Evolutionary conservation across 2,888 invertebrate genomes (phyloP).

Genomic region (Parelbella ahira): DNA sequence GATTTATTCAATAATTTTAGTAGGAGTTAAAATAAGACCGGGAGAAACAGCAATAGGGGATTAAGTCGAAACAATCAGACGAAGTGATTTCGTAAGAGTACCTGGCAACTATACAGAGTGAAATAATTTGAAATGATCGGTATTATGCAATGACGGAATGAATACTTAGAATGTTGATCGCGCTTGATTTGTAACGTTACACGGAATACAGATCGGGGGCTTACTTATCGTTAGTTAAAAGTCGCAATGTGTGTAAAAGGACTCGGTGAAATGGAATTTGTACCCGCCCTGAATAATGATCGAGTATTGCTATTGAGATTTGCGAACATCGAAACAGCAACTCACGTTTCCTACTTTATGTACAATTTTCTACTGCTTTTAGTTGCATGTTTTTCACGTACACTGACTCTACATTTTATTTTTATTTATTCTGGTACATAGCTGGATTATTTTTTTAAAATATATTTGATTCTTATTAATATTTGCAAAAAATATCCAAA

Average conservation of each 20-base stretch:
- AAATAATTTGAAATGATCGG: slow-evolving; percentile 44
- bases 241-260: slow-evolving; percentile 37
- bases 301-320: slow-evolving; percentile 35
- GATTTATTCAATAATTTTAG: slow-evolving; percentile 9
- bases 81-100: slow-evolving; percentile 42
- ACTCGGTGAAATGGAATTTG: slow-evolving; percentile 44
- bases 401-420: too few species aligned
- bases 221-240: slow-evolving; percentile 37
- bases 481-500: too few species aligned
- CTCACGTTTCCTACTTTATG: not conserved
- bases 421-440: too few species aligned
- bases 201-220: slow-evolving; percentile 43
- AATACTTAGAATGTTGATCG: slow-evolving; percentile 38
- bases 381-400: too few species aligned
- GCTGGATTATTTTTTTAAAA: too few species aligned
- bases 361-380: too few species aligned
- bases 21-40: slow-evolving; percentile 1
- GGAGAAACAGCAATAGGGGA: slow-evolving; percentile 29
- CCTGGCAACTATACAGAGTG: slow-evolving; percentile 32
- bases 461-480: too few species aligned
- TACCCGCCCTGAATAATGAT: slow-evolving; percentile 49
- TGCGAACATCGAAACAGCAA: slow-evolving; percentile 4
- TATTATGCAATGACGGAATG: slow-evolving; percentile 42
- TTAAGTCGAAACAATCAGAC: slow-evolving; percentile 37
- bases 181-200: slow-evolving; percentile 33